Base-by-base conservation (phyloP, 1,140 invertebrate species). In the Conopomorpha cramerella region DNA sequence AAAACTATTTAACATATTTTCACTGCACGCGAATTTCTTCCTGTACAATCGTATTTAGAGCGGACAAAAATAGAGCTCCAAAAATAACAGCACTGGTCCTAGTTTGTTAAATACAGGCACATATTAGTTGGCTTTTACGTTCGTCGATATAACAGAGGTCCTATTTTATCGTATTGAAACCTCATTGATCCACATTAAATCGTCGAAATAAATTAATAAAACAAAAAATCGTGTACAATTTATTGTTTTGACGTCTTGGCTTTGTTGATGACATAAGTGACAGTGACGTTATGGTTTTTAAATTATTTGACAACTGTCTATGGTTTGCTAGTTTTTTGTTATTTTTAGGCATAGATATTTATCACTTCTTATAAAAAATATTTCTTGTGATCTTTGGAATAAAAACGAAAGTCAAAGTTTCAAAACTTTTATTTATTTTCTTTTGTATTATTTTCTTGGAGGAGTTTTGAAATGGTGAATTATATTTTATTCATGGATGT, bases 41-140 rank as follows among this genome's bases (percentile, higher is more conserved):
- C 51, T 55, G 62, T 66, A 58, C 64, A 67, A 59, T 70, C 59
- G 60, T 59, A 59, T 43, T 56, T 56, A 64, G 58, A 71, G 63
- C 67, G 61, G 67, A 67, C 65, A 59, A 74, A 71, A 74, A 74
- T 74, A 74, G 70, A 70, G 54, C 58, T 59, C 63, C 52, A 66
- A 74, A 74, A 67, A 67, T 68, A 57, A 56, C 53, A 52, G 43
- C 41, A 27, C 36, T 41, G 17, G 18, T 34, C n/a, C 16, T n/a
- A 34, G 17, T 12, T 8, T 23, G 28, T 2, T 14, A 16, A 25
- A 35, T 28, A 10, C 11, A 25, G 11, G n/a, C 28, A 28, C 19
- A 10, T 6, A 23, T 6, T 23, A 10, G 4, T 23, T 23, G 4
- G 10, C 19, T 4, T 6, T 10, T 6, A 10, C 4, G 19, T 23